phyloP scores from a whole-genome alignment of 2,797 vertebrate genomes.

The Anomalospiza imberbis region DNA sequence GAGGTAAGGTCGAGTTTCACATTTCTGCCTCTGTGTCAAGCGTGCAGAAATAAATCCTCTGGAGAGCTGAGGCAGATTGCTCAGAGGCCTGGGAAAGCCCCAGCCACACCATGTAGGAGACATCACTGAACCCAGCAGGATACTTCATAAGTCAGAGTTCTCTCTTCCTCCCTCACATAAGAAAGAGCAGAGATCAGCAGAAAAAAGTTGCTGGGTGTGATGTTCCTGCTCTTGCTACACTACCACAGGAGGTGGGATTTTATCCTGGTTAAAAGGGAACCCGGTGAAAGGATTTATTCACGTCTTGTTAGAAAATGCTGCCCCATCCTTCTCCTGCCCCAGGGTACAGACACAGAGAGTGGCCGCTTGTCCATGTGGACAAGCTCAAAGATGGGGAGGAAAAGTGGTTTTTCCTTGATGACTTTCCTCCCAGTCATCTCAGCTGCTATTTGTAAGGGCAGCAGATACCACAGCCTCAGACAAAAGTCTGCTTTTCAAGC shows the following conservation, averaged over 20 bases:
- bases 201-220: neutral
- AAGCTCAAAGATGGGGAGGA: neutral
- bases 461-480: constrained; percentile 5
- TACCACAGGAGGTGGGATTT: neutral
- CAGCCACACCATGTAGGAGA: neutral
- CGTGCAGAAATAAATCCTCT: neutral
- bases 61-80: neutral
- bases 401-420: neutral
- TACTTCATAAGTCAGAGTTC: neutral
- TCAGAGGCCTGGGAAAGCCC: neutral
- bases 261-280: neutral
- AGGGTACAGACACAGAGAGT: neutral
- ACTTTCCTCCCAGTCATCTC: neutral
- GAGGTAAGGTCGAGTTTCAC: neutral
- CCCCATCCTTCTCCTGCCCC: neutral
- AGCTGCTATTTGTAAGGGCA: neutral
- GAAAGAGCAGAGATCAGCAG: neutral
- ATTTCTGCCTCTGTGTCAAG: neutral
- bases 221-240: neutral
- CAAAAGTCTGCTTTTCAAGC: constrained; percentile 8
- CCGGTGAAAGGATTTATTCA: neutral
- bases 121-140: neutral
- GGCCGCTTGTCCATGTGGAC: neutral
- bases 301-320: neutral
- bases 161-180: neutral